A percentile compares a stretch with the other conserved stretches of the same genome.
phyloP scores from a whole-genome alignment of 1,140 invertebrate species.

The Lordiphosa mommai region DNA sequence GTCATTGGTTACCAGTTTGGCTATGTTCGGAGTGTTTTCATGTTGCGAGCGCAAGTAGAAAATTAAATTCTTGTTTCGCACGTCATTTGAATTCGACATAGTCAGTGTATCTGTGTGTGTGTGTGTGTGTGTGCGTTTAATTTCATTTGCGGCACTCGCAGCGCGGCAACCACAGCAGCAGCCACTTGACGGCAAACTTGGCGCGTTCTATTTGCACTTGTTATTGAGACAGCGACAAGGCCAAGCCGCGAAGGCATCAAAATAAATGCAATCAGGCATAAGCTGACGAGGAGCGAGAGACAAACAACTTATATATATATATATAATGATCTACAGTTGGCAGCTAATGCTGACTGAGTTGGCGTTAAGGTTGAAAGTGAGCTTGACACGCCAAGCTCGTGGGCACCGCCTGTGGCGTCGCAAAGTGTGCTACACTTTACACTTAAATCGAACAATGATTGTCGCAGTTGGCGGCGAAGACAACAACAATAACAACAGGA shows the following conservation, averaged over 20 bases:
- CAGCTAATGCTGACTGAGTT: slow-evolving; percentile 36
- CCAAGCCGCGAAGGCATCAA: slow-evolving; percentile 30
- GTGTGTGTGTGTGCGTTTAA: slow-evolving; percentile 54
- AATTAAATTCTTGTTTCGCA: slow-evolving; percentile 79
- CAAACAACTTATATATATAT: slow-evolving; percentile 41
- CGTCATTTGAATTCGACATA: slow-evolving; percentile 76
- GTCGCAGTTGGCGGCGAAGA: slow-evolving; percentile 34
- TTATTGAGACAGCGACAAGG: slow-evolving; percentile 49
- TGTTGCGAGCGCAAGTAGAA: slow-evolving; percentile 53
- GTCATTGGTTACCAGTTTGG: slow-evolving; percentile 35
- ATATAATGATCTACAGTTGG: slow-evolving; percentile 28
- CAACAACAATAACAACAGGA: too few species aligned
- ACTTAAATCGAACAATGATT: slow-evolving; percentile 50
- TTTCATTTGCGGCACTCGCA: slow-evolving; percentile 59
- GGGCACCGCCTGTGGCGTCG: slow-evolving; percentile 27
- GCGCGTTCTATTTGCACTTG: slow-evolving; percentile 24
- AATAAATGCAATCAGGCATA: slow-evolving; percentile 50
- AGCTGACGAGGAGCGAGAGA: slow-evolving; percentile 10
- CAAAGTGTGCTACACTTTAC: slow-evolving; percentile 44
- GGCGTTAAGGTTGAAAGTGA: slow-evolving; percentile 40
- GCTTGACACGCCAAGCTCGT: slow-evolving; percentile 34
- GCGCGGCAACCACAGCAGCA: slow-evolving; percentile 30
- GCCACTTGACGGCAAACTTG: slow-evolving; percentile 19
- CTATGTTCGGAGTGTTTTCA: slow-evolving; percentile 19
- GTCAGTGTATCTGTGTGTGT: slow-evolving; percentile 21